phyloP scores from a whole-genome alignment of 2,888 invertebrate species.

The Drosophila antonietae region DNA sequence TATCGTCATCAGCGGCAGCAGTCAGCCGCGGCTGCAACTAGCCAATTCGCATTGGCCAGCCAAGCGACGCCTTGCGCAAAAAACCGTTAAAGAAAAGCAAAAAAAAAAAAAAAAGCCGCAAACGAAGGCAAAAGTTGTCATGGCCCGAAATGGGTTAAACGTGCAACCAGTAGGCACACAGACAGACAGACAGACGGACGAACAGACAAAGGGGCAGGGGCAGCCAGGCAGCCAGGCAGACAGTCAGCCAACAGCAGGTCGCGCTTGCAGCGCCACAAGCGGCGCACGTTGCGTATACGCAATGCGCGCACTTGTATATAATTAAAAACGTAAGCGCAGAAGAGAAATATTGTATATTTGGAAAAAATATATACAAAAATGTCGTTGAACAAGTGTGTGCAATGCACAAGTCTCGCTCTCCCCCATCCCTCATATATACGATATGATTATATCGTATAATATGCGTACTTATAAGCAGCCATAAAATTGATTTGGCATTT shows the following conservation, averaged over 20 bases:
- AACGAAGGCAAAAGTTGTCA: constrained; percentile 76
- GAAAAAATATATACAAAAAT: constrained; percentile 58
- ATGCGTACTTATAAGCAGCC: constrained; percentile 27
- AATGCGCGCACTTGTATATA: constrained; percentile 60
- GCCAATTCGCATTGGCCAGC: constrained; percentile 57
- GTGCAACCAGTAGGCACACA: constrained; percentile 60
- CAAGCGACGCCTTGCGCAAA: constrained; percentile 54
- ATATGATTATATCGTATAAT: constrained; percentile 13
- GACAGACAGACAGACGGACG: background rate
- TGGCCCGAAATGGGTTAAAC: constrained; percentile 78
- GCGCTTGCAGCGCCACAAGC: constrained; percentile 33
- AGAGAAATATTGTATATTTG: too few species aligned
- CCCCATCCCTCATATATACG: background rate
- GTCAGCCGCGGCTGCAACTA: constrained; percentile 41
- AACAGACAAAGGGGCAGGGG: constrained; percentile 13
- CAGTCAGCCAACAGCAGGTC: constrained; percentile 8
- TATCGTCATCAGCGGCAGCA: constrained; percentile 41
- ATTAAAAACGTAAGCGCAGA: constrained; percentile 46
- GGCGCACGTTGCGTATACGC: constrained; percentile 74
- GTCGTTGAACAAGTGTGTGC: constrained; percentile 47
- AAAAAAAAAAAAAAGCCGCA: constrained; percentile 52
- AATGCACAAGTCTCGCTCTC: constrained; percentile 6
- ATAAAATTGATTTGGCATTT: constrained; percentile 72
- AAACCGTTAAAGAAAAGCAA: constrained; percentile 26
- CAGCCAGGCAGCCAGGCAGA: background rate